A percentile compares a stretch with the other conserved stretches of the same genome.
Evolutionary conservation across 2,113 vertebrate genomes (phyloP).

Genomic region (Apeltes quadracus): DNA sequence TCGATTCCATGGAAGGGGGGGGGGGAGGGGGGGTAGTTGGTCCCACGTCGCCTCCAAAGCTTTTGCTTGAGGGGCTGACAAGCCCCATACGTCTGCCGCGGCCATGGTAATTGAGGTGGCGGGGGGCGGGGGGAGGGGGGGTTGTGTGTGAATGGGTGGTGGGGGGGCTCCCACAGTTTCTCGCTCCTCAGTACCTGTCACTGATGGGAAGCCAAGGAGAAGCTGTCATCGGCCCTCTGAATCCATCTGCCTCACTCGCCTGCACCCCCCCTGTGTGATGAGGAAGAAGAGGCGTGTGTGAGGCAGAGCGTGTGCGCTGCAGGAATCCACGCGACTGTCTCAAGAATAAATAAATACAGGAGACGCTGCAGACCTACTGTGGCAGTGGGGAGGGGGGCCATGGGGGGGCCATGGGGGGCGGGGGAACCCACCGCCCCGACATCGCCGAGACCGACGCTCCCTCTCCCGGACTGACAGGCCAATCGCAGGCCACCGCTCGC

Average conservation of each 20-base stretch:
- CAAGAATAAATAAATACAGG: slow-evolving; percentile 21
- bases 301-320: slow-evolving; percentile 42
- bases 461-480: slow-evolving; percentile 69
- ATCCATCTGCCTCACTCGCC: slow-evolving; percentile 66
- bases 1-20: no score
- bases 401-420: no score
- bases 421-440: slow-evolving; percentile 42
- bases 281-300: slow-evolving; percentile 56
- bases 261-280: slow-evolving; percentile 55
- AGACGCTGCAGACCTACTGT: slow-evolving; percentile 42
- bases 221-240: slow-evolving; percentile 75
- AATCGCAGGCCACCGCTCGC: slow-evolving; percentile 65
- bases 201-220: slow-evolving; percentile 73
- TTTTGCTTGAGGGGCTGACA: slow-evolving; percentile 66
- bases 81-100: slow-evolving; percentile 63
- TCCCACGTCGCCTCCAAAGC: slow-evolving; percentile 57
- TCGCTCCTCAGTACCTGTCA: slow-evolving; percentile 75
- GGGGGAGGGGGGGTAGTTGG: no score
- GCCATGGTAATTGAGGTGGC: slow-evolving; percentile 70
- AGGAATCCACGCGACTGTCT: slow-evolving; percentile 40
- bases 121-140: slow-evolving; percentile 32
- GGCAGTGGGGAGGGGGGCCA: no score
- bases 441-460: slow-evolving; percentile 64
- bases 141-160: slow-evolving; percentile 47
- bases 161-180: slow-evolving; percentile 35